phyloP scores from a whole-genome alignment of 2,113 vertebrate genomes.

The Ceratotherium simum region DNA sequence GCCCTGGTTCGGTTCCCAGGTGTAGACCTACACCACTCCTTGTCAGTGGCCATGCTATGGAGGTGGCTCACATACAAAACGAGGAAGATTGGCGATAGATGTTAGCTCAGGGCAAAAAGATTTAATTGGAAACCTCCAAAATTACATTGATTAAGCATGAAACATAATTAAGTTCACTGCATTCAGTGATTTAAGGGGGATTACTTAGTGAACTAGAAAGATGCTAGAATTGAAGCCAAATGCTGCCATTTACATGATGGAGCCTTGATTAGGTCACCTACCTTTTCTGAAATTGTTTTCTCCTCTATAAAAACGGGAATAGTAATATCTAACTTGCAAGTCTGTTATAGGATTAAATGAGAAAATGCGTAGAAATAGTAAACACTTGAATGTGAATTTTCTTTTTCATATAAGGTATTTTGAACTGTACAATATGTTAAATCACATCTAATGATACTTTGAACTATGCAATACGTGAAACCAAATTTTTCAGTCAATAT shows the following conservation, averaged over 20 bases:
- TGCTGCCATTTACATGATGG: background rate
- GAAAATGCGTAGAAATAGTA: background rate
- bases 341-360: background rate
- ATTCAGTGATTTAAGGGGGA: background rate
- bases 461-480: background rate
- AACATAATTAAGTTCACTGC: background rate
- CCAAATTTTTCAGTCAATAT: background rate
- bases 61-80: too few species aligned
- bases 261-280: background rate
- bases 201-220: background rate
- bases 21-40: too few species aligned
- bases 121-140: conserved; percentile 15
- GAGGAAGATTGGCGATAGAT: too few species aligned
- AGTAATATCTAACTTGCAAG: background rate
- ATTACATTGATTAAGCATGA: background rate
- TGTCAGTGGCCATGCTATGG: too few species aligned
- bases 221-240: background rate
- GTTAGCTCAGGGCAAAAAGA: background rate
- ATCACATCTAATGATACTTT: background rate
- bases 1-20: too few species aligned
- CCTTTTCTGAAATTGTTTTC: conserved; percentile 23
- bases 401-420: background rate
- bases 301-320: conserved; percentile 11
- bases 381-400: background rate
- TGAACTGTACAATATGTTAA: background rate